These are phyloP conservation scores for Misgurnus anguillicaudatus DNA, from an alignment of 2,113 vertebrate species.

Conservation along the genomic window DNA sequence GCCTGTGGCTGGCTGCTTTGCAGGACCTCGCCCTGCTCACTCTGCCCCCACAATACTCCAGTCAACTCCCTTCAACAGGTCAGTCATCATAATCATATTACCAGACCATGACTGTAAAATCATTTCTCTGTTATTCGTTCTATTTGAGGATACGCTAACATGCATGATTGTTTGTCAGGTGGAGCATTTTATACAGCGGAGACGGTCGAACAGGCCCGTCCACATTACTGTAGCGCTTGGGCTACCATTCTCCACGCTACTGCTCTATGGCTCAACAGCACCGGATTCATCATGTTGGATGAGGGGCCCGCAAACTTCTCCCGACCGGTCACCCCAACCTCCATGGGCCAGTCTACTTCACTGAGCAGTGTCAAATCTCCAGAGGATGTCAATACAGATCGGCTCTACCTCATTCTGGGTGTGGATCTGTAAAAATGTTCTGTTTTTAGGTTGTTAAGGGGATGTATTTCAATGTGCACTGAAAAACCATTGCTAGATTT, in stretches of 20 bases:
- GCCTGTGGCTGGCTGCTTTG: constrained; percentile 88
- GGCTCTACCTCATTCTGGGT: constrained; percentile 91
- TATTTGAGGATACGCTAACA: background rate
- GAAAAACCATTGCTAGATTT: constrained; percentile 4
- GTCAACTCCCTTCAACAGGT: constrained; percentile 84
- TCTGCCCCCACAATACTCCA: constrained; percentile 79
- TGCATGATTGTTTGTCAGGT: constrained; percentile 66
- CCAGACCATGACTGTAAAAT: background rate
- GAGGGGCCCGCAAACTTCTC: constrained; percentile 83
- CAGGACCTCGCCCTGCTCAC: constrained; percentile 89
- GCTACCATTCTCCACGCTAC: constrained; percentile 87
- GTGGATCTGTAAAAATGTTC: constrained; percentile 34
- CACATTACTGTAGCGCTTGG: constrained; percentile 86
- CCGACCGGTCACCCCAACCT: constrained; percentile 91
- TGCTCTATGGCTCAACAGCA: constrained; percentile 89
- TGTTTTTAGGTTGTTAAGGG: background rate
- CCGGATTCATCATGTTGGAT: constrained; percentile 82
- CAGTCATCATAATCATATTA: background rate
- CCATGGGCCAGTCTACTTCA: constrained; percentile 84
- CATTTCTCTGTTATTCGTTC: background rate
- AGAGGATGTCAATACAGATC: constrained; percentile 86
- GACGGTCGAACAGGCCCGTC: constrained; percentile 80
- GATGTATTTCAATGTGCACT: background rate
- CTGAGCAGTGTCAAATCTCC: constrained; percentile 80
- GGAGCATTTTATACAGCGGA: constrained; percentile 90